These are phyloP conservation scores for Phylloscopus whistleri DNA, from an alignment of 2,113 vertebrate species.

Conservation along the genomic window DNA sequence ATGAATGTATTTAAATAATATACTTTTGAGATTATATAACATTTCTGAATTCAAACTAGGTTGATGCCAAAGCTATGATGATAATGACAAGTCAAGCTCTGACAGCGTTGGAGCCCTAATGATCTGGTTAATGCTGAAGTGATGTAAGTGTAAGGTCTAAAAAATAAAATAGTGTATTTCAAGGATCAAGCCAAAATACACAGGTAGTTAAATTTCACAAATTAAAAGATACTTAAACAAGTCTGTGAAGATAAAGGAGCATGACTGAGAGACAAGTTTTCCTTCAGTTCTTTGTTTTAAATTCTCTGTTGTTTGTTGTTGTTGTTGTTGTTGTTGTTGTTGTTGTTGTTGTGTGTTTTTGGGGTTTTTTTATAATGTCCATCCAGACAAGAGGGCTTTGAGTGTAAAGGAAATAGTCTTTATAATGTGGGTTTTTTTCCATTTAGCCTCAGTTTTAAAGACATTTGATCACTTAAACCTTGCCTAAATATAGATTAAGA, in stretches of 20 bases:
- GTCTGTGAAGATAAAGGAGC: not conserved
- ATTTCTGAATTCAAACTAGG: not conserved
- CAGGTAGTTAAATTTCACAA: not conserved
- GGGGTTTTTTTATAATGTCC: not conserved
- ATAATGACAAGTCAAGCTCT: not conserved
- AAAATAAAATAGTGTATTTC: not conserved
- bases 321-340: too few species aligned
- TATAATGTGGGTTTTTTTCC: not conserved
- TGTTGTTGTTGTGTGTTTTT: not conserved
- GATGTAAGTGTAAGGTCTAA: not conserved
- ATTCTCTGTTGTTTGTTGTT: not conserved
- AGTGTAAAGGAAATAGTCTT: not conserved
- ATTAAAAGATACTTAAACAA: not conserved
- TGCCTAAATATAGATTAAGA: not conserved
- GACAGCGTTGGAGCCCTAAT: not conserved
- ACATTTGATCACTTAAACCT: not conserved
- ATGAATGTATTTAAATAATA: not conserved
- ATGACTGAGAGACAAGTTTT: not conserved
- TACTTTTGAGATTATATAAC: not conserved
- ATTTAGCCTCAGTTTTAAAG: not conserved
- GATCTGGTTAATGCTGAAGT: not conserved
- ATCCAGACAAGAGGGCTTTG: not conserved
- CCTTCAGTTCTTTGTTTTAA: not conserved
- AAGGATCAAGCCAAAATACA: not conserved
- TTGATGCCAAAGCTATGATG: rapidly evolving